Conservation (phyloP, 2,888 invertebrate species). For the Cartodere bifasciata region DNA sequence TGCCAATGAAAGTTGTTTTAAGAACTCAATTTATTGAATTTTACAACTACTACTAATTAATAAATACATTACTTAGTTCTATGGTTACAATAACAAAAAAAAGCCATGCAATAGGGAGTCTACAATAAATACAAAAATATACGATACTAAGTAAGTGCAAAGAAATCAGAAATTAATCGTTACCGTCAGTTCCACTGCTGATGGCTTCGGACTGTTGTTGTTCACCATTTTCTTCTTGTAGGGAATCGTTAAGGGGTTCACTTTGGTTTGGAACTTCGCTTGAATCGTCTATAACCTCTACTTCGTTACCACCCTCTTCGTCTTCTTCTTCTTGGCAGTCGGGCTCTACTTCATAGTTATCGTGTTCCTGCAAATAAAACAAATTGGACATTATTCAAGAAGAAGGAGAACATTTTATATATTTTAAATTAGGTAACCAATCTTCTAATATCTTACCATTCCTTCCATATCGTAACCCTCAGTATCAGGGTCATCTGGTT, state of each 20-base stretch:
- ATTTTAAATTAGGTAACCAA: too few relatives aligned
- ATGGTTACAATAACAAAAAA: too few relatives aligned
- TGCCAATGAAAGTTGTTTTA: too few relatives aligned
- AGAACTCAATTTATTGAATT: too few relatives aligned
- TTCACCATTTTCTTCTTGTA: conserved; percentile 36
- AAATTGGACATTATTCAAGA: not conserved
- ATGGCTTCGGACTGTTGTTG: conserved; percentile 51
- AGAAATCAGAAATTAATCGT: conserved; percentile 16
- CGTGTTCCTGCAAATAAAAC: conserved; percentile 32
- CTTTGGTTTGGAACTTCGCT: conserved; percentile 52
- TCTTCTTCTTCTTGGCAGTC: conserved; percentile 35
- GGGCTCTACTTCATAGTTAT: conserved; percentile 39
- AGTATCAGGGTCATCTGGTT: conserved; percentile 41
- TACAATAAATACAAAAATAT: too few relatives aligned
- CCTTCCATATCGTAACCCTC: conserved; percentile 45
- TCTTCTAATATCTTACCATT: conserved; percentile 20
- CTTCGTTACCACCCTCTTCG: conserved; percentile 36
- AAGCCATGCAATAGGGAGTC: too few relatives aligned
- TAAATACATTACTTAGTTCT: too few relatives aligned
- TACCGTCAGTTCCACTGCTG: conserved; percentile 60
- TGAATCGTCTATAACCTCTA: conserved; percentile 50
- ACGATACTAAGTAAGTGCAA: too few relatives aligned
- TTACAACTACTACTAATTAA: too few relatives aligned
- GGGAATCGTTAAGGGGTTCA: conserved; percentile 24
- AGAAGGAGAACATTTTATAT: too few relatives aligned